phyloP scores from a whole-genome alignment of 2,113 vertebrate genomes.

The Vombatus ursinus region DNA sequence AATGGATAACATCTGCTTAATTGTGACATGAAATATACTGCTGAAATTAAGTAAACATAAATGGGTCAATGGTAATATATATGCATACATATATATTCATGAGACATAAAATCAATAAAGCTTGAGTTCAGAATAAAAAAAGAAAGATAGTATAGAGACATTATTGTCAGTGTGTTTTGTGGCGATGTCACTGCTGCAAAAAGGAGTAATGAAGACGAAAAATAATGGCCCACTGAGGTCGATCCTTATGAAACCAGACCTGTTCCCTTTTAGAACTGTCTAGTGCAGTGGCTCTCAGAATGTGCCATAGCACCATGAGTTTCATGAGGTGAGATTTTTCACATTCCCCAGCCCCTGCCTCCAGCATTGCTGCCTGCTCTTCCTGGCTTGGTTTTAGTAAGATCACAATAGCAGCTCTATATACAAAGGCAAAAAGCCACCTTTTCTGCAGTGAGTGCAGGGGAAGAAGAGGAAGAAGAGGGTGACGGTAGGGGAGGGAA shows the following conservation, averaged over 20 bases:
- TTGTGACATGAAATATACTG: neutral
- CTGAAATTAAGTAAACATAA: neutral
- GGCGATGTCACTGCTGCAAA: neutral
- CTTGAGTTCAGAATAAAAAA: accelerated
- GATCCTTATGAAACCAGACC: neutral
- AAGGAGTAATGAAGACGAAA: neutral
- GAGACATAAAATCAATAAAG: neutral
- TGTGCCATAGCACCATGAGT: neutral
- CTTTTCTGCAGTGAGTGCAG: neutral
- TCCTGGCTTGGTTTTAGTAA: neutral
- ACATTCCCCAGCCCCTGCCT: neutral
- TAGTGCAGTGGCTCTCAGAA: neutral
- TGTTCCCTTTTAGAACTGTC: neutral
- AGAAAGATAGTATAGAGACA: neutral
- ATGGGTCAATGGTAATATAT: neutral
- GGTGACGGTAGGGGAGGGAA: neutral
- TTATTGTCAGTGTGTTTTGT: neutral
- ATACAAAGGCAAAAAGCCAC: neutral
- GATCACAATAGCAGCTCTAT: neutral
- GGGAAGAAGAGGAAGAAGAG: neutral
- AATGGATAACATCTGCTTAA: accelerated
- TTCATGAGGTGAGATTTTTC: neutral
- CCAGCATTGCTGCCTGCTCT: neutral
- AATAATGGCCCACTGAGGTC: neutral
- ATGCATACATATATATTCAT: neutral